Conservation (phyloP, 2,888 invertebrate species). For the Hirtodrosophila histrioides region DNA sequence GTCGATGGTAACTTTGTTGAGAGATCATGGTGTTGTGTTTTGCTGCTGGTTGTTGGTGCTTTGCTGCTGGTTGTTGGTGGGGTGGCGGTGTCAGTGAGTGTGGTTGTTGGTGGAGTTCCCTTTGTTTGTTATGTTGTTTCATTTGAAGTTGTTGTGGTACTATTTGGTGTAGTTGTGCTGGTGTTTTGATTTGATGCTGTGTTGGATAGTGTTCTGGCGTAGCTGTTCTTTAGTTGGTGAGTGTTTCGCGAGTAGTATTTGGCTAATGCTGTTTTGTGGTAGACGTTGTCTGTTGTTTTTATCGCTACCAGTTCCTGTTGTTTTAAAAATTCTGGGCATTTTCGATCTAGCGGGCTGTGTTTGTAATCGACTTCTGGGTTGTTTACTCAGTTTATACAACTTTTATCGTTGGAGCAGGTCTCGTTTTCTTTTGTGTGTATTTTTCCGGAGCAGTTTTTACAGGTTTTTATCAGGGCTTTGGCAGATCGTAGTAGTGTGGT, state of each 20-base stretch:
- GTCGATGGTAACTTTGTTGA: neutral
- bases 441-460: slow-evolving; percentile 14
- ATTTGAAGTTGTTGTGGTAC: neutral
- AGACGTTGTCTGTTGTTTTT: slow-evolving; percentile 12
- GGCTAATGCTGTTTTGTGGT: slow-evolving; percentile 8
- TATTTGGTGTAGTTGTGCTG: slow-evolving; percentile 1
- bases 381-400: slow-evolving; percentile 22
- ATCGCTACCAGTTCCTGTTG: slow-evolving; percentile 7
- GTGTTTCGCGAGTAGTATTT: slow-evolving; percentile 2
- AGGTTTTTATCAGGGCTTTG: slow-evolving; percentile 17
- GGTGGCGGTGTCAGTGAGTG: neutral
- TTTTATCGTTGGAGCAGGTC: slow-evolving; percentile 11
- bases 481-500: slow-evolving; percentile 17
- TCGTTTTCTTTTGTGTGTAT: slow-evolving; percentile 22
- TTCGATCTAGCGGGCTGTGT: no score
- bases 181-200: neutral
- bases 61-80: no score
- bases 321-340: slow-evolving; percentile 6
- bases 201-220: neutral
- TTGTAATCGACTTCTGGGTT: slow-evolving; percentile 3
- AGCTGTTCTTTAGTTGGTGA: neutral
- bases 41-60: neutral
- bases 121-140: neutral
- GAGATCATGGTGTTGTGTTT: neutral
- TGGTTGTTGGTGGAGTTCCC: neutral